Percentiles rank a stretch among this genome's conserved stretches.
Conservation (phyloP, 2,113 vertebrate genomes). For the Psophia crepitans region DNA sequence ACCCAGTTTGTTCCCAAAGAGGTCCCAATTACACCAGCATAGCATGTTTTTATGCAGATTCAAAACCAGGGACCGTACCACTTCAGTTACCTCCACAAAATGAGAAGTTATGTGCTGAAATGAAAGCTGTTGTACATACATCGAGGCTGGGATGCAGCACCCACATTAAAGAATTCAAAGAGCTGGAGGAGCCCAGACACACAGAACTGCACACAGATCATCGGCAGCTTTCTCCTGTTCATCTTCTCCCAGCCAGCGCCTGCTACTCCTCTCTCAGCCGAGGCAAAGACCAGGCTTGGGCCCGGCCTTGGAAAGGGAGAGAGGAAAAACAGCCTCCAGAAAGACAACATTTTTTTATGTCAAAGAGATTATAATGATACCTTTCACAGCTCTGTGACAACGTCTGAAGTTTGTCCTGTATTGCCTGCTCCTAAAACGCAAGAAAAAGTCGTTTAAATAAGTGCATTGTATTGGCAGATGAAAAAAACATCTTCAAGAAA, state of each 20-base stretch:
- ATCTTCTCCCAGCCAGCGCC: not conserved
- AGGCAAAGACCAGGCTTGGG: not conserved
- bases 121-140: not conserved
- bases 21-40: fast-evolving
- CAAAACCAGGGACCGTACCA: not conserved
- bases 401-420: slow-evolving; percentile 80
- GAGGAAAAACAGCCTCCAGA: not conserved
- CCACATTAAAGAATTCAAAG: not conserved
- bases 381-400: slow-evolving; percentile 86
- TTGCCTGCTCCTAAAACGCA: slow-evolving; percentile 77
- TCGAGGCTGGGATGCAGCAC: not conserved
- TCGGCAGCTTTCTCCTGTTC: not conserved
- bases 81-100: not conserved
- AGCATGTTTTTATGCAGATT: not conserved
- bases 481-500: not conserved
- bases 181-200: not conserved
- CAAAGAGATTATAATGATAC: slow-evolving; percentile 66
- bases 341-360: not conserved
- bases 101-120: not conserved
- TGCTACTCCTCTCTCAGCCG: not conserved
- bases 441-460: slow-evolving; percentile 22
- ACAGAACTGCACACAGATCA: not conserved
- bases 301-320: not conserved
- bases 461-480: not conserved
- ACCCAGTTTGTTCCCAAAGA: not conserved